Evolutionary conservation across 1,140 invertebrate genomes (phyloP).

Genomic region (Daktulosphaira vitifoliae): DNA sequence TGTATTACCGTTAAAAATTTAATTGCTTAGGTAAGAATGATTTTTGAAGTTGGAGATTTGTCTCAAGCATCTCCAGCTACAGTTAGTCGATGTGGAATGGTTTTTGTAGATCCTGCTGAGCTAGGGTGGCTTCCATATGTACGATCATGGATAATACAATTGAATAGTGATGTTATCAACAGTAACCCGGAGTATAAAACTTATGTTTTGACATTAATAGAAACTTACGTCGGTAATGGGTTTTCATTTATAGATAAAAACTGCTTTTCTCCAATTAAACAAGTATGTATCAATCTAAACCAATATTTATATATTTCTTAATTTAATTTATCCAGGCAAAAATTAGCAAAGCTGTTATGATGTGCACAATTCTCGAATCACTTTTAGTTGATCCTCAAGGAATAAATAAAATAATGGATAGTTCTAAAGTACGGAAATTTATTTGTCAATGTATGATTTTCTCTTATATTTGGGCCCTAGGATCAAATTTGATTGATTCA

Average conservation of each 20-base stretch:
- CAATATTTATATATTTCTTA: too few species aligned
- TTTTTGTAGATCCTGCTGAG: constrained; percentile 76
- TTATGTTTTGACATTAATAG: constrained; percentile 54
- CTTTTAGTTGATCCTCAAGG: constrained; percentile 47
- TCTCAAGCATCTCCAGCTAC: constrained; percentile 81
- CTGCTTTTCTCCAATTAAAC: constrained; percentile 47
- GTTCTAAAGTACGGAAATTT: constrained; percentile 49
- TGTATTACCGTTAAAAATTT: too few species aligned
- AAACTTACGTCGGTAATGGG: constrained; percentile 53
- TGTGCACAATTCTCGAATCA: constrained; percentile 63
- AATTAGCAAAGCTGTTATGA: constrained; percentile 64
- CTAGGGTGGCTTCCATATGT: constrained; percentile 72
- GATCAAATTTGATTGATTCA: constrained; percentile 65
- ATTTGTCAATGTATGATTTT: constrained; percentile 64
- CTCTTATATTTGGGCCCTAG: constrained; percentile 69
- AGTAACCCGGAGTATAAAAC: constrained; percentile 49
- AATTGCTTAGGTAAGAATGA: constrained; percentile 68
- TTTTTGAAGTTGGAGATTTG: constrained; percentile 84
- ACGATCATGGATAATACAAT: constrained; percentile 64
- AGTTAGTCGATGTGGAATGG: constrained; percentile 67
- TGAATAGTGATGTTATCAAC: constrained; percentile 48
- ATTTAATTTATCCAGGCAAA: constrained; percentile 53
- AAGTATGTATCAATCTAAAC: neutral
- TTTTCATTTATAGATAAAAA: constrained; percentile 57
- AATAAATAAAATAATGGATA: constrained; percentile 43